These are phyloP conservation scores for Fregata magnificens DNA, from an alignment of 2,113 vertebrate genomes.

Conservation along the genomic window DNA sequence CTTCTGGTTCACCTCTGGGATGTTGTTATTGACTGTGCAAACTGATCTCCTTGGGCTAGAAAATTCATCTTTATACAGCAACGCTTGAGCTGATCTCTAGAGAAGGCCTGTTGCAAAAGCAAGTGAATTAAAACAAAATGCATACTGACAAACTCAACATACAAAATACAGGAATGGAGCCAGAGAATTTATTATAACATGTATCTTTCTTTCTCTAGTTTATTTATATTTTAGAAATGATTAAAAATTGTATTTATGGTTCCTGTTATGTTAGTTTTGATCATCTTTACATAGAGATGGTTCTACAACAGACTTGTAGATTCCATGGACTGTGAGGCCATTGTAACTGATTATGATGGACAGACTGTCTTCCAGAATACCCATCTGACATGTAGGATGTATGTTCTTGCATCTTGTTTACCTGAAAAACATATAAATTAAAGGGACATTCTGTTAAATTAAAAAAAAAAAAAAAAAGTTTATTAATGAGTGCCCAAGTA, in stretches of 20 bases:
- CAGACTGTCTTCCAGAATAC: neutral
- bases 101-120: slow-evolving; percentile 11
- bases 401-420: neutral
- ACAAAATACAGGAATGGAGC: neutral
- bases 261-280: neutral
- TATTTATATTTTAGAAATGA: neutral
- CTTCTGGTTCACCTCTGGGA: slow-evolving; percentile 35
- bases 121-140: slow-evolving; percentile 47
- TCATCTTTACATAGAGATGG: neutral
- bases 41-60: slow-evolving; percentile 51
- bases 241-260: neutral
- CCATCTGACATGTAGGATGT: neutral
- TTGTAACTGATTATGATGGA: neutral
- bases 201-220: neutral
- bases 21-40: slow-evolving; percentile 55
- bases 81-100: neutral
- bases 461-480: neutral
- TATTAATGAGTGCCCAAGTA: neutral
- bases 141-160: neutral
- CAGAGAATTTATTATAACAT: neutral
- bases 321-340: neutral
- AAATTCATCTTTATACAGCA: slow-evolving; percentile 58
- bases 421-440: neutral
- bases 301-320: neutral
- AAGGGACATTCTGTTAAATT: neutral